Evolutionary conservation across 2,113 vertebrate species (phyloP).

Genomic region (Oreochromis aureus): DNA sequence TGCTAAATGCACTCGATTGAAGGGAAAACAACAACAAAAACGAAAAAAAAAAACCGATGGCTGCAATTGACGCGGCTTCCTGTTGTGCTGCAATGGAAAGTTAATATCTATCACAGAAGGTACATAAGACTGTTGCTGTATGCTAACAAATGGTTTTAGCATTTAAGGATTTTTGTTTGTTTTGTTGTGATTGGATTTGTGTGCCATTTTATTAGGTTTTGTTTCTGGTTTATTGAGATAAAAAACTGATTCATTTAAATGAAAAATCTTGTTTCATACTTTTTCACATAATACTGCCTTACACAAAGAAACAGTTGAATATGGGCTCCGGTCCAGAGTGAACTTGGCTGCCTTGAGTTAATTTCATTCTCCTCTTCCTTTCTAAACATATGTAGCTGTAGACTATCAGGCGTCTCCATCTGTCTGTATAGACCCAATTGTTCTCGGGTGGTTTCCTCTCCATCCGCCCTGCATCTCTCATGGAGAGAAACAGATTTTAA

Average conservation of each 20-base stretch:
- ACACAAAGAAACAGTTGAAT: not conserved
- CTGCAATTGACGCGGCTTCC: not conserved
- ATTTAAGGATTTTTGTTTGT: not conserved
- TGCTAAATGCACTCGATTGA: not conserved
- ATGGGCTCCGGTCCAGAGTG: not conserved
- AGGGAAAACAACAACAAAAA: not conserved
- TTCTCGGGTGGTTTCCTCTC: not conserved
- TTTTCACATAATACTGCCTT: not conserved
- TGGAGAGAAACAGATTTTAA: not conserved
- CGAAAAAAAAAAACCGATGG: not conserved
- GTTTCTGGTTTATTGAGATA: not conserved
- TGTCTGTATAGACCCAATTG: not conserved
- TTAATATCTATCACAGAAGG: not conserved
- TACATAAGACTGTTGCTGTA: not conserved
- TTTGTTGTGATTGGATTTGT: not conserved
- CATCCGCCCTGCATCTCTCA: not conserved
- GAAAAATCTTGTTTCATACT: not conserved
- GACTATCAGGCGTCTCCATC: slow-evolving; percentile 15
- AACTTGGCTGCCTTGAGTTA: not conserved
- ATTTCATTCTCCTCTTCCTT: not conserved
- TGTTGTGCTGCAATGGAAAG: not conserved
- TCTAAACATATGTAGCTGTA: not conserved
- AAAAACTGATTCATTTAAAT: not conserved
- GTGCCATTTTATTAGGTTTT: not conserved
- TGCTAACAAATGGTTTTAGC: not conserved